Evolutionary conservation across 2,888 invertebrate species (phyloP).

Genomic region (Carcina quercana): DNA sequence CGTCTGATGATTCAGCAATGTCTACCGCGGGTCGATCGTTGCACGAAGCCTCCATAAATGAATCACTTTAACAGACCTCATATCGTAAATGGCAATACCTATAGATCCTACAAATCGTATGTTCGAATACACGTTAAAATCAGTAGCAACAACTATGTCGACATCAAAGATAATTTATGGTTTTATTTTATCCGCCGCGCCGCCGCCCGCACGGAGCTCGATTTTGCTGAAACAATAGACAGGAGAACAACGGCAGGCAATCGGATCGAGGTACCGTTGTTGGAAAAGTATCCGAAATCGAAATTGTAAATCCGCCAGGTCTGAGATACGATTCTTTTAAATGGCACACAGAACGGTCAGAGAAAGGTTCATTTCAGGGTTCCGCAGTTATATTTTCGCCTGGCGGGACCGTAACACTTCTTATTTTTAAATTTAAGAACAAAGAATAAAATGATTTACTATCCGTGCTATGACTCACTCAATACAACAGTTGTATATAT

Average conservation of each 20-base stretch:
- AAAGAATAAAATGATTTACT: no score
- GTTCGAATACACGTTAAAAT: slow-evolving; percentile 40
- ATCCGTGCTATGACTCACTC: no score
- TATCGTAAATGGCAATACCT: slow-evolving; percentile 29
- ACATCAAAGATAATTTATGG: slow-evolving; percentile 46
- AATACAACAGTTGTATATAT: no score
- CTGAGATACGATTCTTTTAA: slow-evolving; percentile 43
- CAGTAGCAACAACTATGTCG: slow-evolving; percentile 43
- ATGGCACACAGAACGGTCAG: slow-evolving; percentile 27
- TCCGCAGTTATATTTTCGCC: no score
- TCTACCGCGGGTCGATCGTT: no score
- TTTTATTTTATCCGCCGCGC: slow-evolving; percentile 36
- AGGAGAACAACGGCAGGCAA: slow-evolving; percentile 22
- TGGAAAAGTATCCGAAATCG: slow-evolving; percentile 31
- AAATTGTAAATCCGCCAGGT: slow-evolving; percentile 38
- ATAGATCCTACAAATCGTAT: slow-evolving; percentile 38
- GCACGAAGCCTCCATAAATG: no score
- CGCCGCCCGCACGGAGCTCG: slow-evolving; percentile 24
- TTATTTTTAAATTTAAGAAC: no score
- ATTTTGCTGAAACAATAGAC: slow-evolving; percentile 33
- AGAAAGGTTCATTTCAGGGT: slow-evolving; percentile 43
- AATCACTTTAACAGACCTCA: slow-evolving; percentile 29
- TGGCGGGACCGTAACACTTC: no score
- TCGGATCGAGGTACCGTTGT: slow-evolving; percentile 45
- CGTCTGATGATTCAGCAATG: no score